Percentiles rank a stretch among this genome's conserved stretches.
Evolutionary conservation across 2,797 vertebrate species (phyloP).

Genomic region (Sebastes cheni): DNA sequence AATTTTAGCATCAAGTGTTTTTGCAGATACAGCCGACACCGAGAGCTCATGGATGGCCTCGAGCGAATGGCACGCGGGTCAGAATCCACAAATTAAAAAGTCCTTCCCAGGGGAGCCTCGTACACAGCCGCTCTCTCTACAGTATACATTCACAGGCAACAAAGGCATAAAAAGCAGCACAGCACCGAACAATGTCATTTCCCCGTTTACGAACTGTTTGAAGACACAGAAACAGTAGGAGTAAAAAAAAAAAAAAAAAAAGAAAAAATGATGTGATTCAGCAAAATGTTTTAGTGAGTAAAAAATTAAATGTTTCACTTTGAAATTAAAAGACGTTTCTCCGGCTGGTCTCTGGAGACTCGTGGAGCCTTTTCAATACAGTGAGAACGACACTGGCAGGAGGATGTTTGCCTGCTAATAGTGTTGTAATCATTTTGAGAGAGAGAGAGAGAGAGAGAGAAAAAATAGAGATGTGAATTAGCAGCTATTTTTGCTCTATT

Average conservation of each 20-base stretch:
- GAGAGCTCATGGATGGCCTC: constrained; percentile 74
- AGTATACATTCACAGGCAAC: constrained; percentile 68
- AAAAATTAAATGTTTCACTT: constrained; percentile 71
- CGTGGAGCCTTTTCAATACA: constrained; percentile 59
- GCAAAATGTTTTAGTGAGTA: constrained; percentile 66
- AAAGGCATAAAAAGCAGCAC: constrained; percentile 70
- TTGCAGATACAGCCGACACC: constrained; percentile 65
- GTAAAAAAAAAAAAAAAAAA: neutral
- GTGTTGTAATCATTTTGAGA: constrained; percentile 56
- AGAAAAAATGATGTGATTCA: constrained; percentile 64
- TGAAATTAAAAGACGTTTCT: constrained; percentile 71
- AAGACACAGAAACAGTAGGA: constrained; percentile 10
- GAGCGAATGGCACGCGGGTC: constrained; percentile 74
- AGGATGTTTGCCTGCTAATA: constrained; percentile 69
- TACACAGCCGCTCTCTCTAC: constrained; percentile 48
- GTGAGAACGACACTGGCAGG: constrained; percentile 65
- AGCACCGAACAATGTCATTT: constrained; percentile 57
- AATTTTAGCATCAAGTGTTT: constrained; percentile 78
- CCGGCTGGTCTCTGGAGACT: constrained; percentile 67
- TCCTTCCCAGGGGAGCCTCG: constrained; percentile 69
- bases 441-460: neutral
- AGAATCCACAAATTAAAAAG: constrained; percentile 81
- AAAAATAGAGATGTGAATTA: constrained; percentile 64
- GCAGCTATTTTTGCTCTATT: constrained; percentile 52
- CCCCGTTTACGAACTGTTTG: constrained; percentile 54